Percentiles rank a stretch among this genome's conserved stretches.
phyloP scores from a whole-genome alignment of 30 jellyfish, hydroid and myxozoan species.

The Aurelia sp. region DNA sequence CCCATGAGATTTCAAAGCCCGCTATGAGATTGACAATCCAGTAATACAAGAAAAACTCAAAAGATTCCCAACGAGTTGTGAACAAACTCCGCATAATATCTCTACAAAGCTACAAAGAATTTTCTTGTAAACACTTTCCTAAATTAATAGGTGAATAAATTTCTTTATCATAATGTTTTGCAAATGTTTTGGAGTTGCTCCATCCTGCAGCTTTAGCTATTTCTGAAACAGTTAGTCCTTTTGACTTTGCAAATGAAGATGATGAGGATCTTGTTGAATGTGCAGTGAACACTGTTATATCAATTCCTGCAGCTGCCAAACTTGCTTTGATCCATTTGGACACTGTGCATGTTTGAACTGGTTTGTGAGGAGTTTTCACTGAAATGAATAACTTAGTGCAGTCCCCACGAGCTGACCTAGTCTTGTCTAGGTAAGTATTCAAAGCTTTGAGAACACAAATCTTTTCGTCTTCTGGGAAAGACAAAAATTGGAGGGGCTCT shows the following conservation, averaged over 20 bases:
- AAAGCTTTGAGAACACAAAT: conserved; percentile 22
- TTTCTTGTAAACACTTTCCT: conserved; percentile 36
- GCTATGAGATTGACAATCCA: conserved; percentile 19
- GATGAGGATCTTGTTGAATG: conserved; percentile 47
- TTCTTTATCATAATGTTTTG: conserved; percentile 33
- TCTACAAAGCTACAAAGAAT: conserved; percentile 1
- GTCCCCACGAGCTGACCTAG: conserved; percentile 30
- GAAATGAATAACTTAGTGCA: conserved; percentile 26
- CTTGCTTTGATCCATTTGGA: conserved; percentile 34
- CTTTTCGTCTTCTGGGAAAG: conserved; percentile 32
- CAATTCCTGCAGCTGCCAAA: conserved; percentile 51
- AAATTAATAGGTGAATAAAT: conserved; percentile 15
- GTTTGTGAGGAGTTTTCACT: conserved; percentile 36
- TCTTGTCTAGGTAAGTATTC: conserved; percentile 25
- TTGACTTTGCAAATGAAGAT: conserved; percentile 32
- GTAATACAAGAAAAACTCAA: not conserved
- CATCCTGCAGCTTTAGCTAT: conserved; percentile 20
- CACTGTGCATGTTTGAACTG: conserved; percentile 26
- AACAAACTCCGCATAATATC: not conserved
- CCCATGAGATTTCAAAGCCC: conserved; percentile 38
- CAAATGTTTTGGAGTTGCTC: conserved; percentile 46
- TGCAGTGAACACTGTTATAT: conserved; percentile 23
- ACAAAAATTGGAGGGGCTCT: conserved; percentile 32
- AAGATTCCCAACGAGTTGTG: not conserved
- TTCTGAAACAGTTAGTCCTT: conserved; percentile 15